phyloP scores from a whole-genome alignment of 2,797 vertebrate species.

The Pristis pectinata region DNA sequence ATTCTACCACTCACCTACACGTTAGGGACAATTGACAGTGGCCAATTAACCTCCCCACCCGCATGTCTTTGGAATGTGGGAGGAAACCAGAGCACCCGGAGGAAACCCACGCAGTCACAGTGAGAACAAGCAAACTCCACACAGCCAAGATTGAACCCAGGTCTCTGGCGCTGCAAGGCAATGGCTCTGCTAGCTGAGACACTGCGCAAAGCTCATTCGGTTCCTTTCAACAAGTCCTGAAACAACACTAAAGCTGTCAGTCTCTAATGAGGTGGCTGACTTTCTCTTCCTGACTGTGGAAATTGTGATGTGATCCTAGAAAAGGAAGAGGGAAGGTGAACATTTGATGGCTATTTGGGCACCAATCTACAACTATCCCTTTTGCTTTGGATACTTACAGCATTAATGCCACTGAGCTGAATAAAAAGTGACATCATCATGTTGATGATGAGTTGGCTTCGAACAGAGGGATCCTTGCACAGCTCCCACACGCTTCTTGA shows the following conservation, averaged over 20 bases:
- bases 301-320: not conserved
- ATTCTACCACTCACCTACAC: too few species aligned
- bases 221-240: not conserved
- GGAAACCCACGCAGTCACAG: too few species aligned
- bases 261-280: too few species aligned
- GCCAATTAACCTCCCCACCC: too few species aligned
- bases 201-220: too few species aligned
- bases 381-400: not conserved
- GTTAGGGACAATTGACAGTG: too few species aligned
- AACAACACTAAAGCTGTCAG: not conserved
- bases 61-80: too few species aligned
- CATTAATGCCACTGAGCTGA: constrained; percentile 31
- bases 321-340: not conserved
- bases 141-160: too few species aligned
- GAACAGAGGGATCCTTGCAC: not conserved
- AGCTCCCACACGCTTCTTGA: constrained; percentile 25
- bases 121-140: too few species aligned
- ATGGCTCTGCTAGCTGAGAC: too few species aligned
- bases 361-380: not conserved
- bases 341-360: not conserved
- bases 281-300: not conserved
- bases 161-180: too few species aligned
- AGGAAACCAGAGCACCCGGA: too few species aligned
- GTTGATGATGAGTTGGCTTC: constrained; percentile 1
- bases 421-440: not conserved